Evolutionary conservation across 2,888 invertebrate species (phyloP).

Genomic region (Torymus tubicola): DNA sequence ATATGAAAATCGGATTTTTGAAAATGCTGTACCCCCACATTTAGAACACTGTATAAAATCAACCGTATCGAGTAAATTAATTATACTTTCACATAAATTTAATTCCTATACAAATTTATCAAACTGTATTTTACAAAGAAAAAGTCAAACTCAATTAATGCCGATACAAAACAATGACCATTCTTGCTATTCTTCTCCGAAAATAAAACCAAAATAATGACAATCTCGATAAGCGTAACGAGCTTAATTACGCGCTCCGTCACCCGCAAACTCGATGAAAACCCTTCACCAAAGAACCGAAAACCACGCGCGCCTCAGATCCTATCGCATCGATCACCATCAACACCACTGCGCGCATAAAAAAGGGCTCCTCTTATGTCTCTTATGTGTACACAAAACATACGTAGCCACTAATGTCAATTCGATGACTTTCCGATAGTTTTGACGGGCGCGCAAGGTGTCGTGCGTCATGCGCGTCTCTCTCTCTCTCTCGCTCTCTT

Average conservation of each 20-base stretch:
- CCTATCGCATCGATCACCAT: conserved; percentile 42
- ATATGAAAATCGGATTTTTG: too few species aligned
- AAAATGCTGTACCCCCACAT: too few species aligned
- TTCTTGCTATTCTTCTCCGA: too few species aligned
- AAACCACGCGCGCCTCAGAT: not conserved
- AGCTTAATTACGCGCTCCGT: conserved; percentile 35
- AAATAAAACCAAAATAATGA: conserved; percentile 27
- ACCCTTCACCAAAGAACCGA: not conserved
- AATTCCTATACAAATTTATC: too few species aligned
- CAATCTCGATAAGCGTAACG: conserved; percentile 51
- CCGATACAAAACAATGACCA: too few species aligned
- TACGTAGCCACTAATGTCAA: conserved; percentile 67
- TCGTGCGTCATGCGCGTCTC: conserved; percentile 44
- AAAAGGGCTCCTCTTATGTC: conserved; percentile 20
- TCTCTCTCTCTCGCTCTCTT: not conserved
- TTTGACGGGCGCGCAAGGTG: conserved; percentile 62
- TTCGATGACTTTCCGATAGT: conserved; percentile 74
- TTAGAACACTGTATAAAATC: too few species aligned
- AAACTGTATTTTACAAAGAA: too few species aligned
- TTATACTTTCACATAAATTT: too few species aligned
- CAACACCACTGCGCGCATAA: not conserved
- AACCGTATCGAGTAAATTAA: too few species aligned
- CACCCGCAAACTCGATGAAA: not conserved
- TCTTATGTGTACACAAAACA: too few species aligned
- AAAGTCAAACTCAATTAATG: too few species aligned